Evolutionary conservation across 1,140 invertebrate species (phyloP).

Genomic region (Lepidurus couesii): DNA sequence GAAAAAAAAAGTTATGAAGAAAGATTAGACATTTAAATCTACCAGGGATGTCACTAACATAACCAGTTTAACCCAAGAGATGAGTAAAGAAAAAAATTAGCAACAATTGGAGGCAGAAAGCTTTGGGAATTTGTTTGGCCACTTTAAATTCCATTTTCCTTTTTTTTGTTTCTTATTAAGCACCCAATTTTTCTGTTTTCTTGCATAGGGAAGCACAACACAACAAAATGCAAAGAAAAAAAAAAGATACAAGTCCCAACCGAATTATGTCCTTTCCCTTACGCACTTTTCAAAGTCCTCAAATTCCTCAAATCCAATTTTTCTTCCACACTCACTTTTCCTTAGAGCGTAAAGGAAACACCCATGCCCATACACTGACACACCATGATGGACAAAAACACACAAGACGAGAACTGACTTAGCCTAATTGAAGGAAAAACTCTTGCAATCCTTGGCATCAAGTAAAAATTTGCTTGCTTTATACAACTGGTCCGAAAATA

Average conservation of each 20-base stretch:
- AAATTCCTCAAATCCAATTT: background rate
- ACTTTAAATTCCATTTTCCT: background rate
- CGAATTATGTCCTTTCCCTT: background rate
- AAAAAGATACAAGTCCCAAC: background rate
- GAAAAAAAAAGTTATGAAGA: background rate
- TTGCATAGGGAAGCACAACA: conserved; percentile 18
- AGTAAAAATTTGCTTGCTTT: background rate
- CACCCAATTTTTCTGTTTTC: background rate
- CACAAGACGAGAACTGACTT: conserved; percentile 21
- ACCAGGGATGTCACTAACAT: background rate
- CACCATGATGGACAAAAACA: conserved; percentile 4
- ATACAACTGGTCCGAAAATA: background rate
- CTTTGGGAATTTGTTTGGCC: background rate
- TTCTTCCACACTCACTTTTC: background rate
- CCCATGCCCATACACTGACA: background rate
- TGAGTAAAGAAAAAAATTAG: background rate
- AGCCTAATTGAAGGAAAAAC: conserved; percentile 19
- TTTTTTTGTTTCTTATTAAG: background rate
- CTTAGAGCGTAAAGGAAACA: background rate
- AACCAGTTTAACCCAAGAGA: background rate
- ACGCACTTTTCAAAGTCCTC: background rate
- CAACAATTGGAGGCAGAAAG: conserved; percentile 8
- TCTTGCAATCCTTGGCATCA: conserved; percentile 14
- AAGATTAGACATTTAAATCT: background rate
- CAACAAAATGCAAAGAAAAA: background rate